Base-by-base conservation (phyloP, 2,797 vertebrate genomes). In the Chelidonichthys spinosus region DNA sequence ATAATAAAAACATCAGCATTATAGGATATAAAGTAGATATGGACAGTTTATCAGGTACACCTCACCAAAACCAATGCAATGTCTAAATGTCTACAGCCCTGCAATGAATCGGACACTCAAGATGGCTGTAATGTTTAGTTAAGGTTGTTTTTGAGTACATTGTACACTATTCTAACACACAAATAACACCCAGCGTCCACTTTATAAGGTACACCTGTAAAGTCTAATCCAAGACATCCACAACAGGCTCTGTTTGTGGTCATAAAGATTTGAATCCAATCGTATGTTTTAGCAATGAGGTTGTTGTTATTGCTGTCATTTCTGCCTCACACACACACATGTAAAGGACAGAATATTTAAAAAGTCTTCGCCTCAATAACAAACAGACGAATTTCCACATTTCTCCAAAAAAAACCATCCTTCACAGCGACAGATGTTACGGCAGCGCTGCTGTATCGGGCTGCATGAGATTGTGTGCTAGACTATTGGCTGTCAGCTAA, bases 171-270 rank as follows among this genome's bases (percentile, higher is more conserved):
- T 32, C 5, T 10, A 17, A 13, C 7, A 8, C 32, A 53, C 37
- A 52, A 15, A 39, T 39, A 39, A 44, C 53, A 32, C 35, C 50
- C 11, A 42, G 11, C n/a, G 49, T 6, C 25, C 9, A 32, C 35
- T 56, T 59, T 47, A 56, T 63, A 61, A 72, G 67, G 40, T 32
- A 63, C 50, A 70, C 43, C 15, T 70, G 5, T 46, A 4, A 47
- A 47, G 46, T 18, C 1, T 56, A 13, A 60, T 65, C 36, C 17
- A 55, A 36, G 25, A 25, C 25, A 25, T 1, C 25, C 25, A 25
- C 25, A 25, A 25, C 25, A 25, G 25, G 25, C 25, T 25, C 25
- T 25, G 1, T 1, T 25, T 25, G 25, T 25, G 25, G 36, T 14
- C 44, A 32, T 1, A 39, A 7, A 32, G 18, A 3, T 39, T 33